phyloP scores from a whole-genome alignment of 2,888 invertebrate species.

The Pherbina coryleti region DNA sequence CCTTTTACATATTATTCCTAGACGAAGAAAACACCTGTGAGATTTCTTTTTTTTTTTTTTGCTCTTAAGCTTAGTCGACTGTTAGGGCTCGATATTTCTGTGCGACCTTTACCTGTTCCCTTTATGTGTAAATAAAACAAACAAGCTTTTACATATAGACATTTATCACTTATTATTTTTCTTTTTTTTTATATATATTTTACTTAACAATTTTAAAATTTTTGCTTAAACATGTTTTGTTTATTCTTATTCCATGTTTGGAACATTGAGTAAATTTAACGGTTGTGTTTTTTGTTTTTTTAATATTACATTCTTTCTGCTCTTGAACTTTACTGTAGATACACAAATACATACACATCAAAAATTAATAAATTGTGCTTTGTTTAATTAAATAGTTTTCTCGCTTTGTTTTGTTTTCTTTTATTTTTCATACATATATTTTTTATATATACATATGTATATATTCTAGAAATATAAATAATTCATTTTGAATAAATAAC shows the following conservation, averaged over 20 bases:
- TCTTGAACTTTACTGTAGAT: slow-evolving; percentile 10
- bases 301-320: slow-evolving; percentile 1
- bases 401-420: neutral
- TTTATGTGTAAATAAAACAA: neutral
- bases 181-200: neutral
- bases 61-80: too few relatives aligned
- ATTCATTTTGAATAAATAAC: slow-evolving; percentile 52
- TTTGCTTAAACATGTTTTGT: slow-evolving; percentile 23
- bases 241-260: slow-evolving; percentile 1
- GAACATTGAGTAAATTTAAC: neutral
- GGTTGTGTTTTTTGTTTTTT: slow-evolving; percentile 24
- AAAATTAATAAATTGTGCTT: neutral
- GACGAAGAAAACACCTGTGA: too few relatives aligned
- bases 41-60: too few relatives aligned
- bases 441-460: slow-evolving; percentile 47
- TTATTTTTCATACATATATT: slow-evolving; percentile 42
- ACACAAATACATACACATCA: neutral
- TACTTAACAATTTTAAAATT: neutral
- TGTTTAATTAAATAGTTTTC: too few relatives aligned
- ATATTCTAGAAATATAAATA: slow-evolving; percentile 41
- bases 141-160: slow-evolving; percentile 25
- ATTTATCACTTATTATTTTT: slow-evolving; percentile 19
- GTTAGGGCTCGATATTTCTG: too few relatives aligned
- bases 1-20: too few relatives aligned
- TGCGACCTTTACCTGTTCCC: too few relatives aligned